Evolutionary conservation across 2,888 invertebrate species (phyloP).

Genomic region (Tenthredo amoena): DNA sequence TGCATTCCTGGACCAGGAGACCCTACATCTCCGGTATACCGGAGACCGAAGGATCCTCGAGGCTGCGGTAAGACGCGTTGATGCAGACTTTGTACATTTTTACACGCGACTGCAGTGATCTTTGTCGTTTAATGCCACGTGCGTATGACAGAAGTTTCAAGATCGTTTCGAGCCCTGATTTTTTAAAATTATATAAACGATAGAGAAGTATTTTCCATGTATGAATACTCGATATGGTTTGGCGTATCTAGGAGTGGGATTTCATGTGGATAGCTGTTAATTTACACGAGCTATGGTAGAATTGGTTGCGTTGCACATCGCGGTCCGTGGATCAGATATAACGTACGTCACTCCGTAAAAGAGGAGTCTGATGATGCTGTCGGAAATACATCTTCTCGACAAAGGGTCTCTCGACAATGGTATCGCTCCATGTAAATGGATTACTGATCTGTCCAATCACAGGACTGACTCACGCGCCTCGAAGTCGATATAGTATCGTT

Average conservation of each 20-base stretch:
- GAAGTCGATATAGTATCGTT: background rate
- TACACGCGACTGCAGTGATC: background rate
- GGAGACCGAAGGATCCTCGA: background rate
- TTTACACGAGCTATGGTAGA: background rate
- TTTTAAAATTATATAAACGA: no score
- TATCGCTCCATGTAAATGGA: constrained; percentile 60
- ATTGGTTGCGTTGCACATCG: background rate
- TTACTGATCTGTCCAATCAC: constrained; percentile 56
- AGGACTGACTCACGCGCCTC: background rate
- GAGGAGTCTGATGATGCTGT: constrained; percentile 52
- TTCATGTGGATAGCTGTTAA: background rate
- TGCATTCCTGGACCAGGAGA: constrained; percentile 62
- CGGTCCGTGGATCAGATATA: constrained; percentile 40
- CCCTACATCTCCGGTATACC: constrained; percentile 54
- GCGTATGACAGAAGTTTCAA: background rate
- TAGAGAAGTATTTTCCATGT: background rate
- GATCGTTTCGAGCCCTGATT: no score
- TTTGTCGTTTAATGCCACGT: background rate
- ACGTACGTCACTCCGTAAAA: constrained; percentile 45
- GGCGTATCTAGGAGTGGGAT: background rate
- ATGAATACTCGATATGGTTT: background rate
- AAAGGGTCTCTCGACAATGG: constrained; percentile 55
- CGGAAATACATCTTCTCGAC: constrained; percentile 54
- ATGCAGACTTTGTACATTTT: background rate
- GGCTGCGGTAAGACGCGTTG: background rate